Conservation (phyloP, 2,888 invertebrate genomes). For the Peribatodes rhomboidaria region DNA sequence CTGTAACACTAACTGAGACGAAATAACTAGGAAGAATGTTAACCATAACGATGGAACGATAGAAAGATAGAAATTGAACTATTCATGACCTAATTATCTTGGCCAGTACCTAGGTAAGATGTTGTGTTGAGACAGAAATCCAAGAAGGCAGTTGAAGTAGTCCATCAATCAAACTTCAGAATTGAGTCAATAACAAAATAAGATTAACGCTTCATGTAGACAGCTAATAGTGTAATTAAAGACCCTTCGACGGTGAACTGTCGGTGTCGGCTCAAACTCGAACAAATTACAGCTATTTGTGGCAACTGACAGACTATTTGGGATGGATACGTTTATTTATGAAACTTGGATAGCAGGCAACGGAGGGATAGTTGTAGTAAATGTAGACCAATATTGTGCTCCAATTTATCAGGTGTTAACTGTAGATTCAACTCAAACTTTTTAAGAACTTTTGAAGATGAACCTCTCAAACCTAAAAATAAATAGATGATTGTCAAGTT, state of each 20-base stretch:
- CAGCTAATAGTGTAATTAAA: conserved; percentile 53
- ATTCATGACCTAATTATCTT: too few species aligned
- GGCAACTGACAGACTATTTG: conserved; percentile 36
- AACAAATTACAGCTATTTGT: conserved; percentile 48
- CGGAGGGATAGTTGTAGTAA: conserved; percentile 7
- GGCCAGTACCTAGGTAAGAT: not conserved
- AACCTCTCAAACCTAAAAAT: too few species aligned
- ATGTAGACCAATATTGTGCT: not conserved
- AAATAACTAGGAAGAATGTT: too few species aligned
- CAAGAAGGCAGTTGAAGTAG: conserved; percentile 2
- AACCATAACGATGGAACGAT: too few species aligned
- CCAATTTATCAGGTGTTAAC: not conserved
- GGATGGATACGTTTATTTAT: conserved; percentile 32
- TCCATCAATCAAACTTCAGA: conserved; percentile 31
- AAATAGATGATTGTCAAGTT: too few species aligned
- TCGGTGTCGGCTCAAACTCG: conserved; percentile 32
- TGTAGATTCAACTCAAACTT: not conserved
- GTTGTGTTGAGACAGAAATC: not conserved
- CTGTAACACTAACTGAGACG: too few species aligned
- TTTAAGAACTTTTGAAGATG: too few species aligned
- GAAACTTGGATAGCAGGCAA: conserved; percentile 19
- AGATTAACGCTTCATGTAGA: conserved; percentile 53
- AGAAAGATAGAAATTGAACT: too few species aligned
- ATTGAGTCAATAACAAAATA: conserved; percentile 45
- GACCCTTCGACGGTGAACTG: conserved; percentile 34